Base-by-base conservation (phyloP, 2,797 vertebrate genomes). In the Rhynchotus rufescens region DNA sequence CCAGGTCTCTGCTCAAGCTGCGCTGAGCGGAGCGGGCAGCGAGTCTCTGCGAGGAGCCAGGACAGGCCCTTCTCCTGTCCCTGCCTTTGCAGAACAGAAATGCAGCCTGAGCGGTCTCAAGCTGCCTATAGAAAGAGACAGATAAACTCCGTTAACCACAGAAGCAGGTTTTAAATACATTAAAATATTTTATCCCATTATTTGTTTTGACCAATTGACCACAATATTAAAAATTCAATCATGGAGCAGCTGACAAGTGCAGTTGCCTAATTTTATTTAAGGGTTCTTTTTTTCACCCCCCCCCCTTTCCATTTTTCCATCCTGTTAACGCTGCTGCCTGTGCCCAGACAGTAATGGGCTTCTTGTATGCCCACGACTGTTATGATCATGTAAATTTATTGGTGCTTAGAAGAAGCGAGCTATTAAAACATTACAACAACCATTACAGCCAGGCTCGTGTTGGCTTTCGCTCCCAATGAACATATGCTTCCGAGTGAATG, bases 401-500 rank as follows among this genome's bases (percentile, higher is more conserved):
- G 98, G 98, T 99, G 98, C 98, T 99, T 98, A 98, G 98, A 98
- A 98, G 98, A 98, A 98, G 98, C 98, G 97, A 98, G 98, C 98
- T 98, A 99, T 99, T 99, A 99, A 99, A 99, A 99, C 98, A 99
- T 99, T 99, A 99, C 98, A 98, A 98, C 98, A 98, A 98, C 98
- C 98, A 99, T 99, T 99, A 99, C 98, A 98, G 98, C 98, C 98
- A 97, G 96, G 97, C 97, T 97, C 98, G 96, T 96, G 97, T 98
- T 98, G 98, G 98, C 98, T 97, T 98, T 97, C 97, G 95, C 98
- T 98, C 98, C 98, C 99, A 98, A 99, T 98, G 98, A 99, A 99
- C 99, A 99, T 99, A 99, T 99, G 99, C 99, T 99, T 97, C 98
- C 98, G 98, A 98, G 97, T 98, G 98, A 98, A 98, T 98, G 99